Evolutionary conservation across 1,140 invertebrate genomes (phyloP), one percentile per base, ranked within the genome.

Genomic region (Lucilia sericata): DNA sequence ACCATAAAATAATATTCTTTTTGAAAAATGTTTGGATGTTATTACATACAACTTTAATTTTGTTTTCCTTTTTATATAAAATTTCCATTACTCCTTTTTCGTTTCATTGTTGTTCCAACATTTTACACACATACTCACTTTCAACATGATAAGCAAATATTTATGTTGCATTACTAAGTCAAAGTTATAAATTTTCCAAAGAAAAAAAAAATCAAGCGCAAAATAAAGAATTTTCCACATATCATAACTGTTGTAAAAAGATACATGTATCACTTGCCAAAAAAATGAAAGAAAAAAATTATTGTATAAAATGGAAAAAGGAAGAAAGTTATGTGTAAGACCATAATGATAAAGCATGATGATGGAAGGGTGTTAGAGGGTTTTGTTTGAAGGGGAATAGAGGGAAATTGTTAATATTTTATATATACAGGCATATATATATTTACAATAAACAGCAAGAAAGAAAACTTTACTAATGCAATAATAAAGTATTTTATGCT

Each of bases 91-190:
- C 21, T 70, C 13, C 19, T 75, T 78, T 78, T 10, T 80, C 21
- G 36, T 34, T 17, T 13, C 70, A 42, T 17, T 14, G 12, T 17
- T 75, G 10, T 51, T 25, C 12, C n/a, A 80, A 21, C 21, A 19
- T 17, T 80, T 76, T 76, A n/a, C 25, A 30, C 25, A 30, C 25
- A 30, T 30, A 30, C 25, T n/a, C 34, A 76, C 30, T 42, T 80
- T 80, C 47, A 80, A 21, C 42, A 30, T 51, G 76, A 80, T 80
- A 80, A 80, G 76, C 76, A 80, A 80, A 80, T 80, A 80, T 80
- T 80, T 80, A 80, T 80, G 76, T 80, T 80, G 76, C 76, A 80
- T 80, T 80, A 80, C 76, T 19, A 80, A 80, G 76, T 80, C 76
- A 80, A 80, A 80, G 76, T 80, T 80, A 80, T 80, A 80, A 80